A percentile compares a stretch with the other conserved stretches of the same genome.
phyloP scores from a whole-genome alignment of 2,797 vertebrate species.

The Megalops cyprinoides region DNA sequence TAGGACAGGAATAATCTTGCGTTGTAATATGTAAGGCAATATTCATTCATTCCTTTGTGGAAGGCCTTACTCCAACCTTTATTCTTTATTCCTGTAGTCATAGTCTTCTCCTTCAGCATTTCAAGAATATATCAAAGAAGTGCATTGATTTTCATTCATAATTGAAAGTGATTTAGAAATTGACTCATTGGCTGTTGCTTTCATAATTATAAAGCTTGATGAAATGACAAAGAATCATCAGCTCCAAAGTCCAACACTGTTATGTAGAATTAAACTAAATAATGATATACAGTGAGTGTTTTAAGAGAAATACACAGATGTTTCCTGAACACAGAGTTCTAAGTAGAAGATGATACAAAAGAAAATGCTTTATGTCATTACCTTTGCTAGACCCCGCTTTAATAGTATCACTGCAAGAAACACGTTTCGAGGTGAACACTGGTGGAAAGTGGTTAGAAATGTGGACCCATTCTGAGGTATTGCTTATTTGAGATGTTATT shows the following conservation, averaged over 20 bases:
- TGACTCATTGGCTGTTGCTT: no score
- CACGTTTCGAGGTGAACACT: background rate
- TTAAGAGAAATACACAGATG: background rate
- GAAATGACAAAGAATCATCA: background rate
- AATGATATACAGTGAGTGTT: background rate
- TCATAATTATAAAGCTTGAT: background rate
- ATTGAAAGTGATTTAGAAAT: no score
- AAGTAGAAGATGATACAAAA: background rate
- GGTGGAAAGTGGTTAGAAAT: background rate
- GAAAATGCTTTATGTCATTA: background rate
- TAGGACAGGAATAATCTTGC: background rate
- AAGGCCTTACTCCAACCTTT: background rate
- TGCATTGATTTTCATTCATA: background rate
- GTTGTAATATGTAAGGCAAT: background rate
- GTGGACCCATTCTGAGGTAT: slow-evolving; percentile 21
- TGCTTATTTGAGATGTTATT: slow-evolving; percentile 23
- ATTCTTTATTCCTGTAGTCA: background rate
- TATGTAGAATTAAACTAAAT: background rate
- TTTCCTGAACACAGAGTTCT: background rate
- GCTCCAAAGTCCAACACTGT: background rate
- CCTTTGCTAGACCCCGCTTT: background rate
- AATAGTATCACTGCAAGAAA: background rate
- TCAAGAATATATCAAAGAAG: background rate
- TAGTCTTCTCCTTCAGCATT: background rate
- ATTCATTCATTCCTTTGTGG: background rate